Evolutionary conservation across 2,888 invertebrate genomes (phyloP), one percentile per base, ranked within the genome.

Genomic region (Tromatobia lineatoria): DNA sequence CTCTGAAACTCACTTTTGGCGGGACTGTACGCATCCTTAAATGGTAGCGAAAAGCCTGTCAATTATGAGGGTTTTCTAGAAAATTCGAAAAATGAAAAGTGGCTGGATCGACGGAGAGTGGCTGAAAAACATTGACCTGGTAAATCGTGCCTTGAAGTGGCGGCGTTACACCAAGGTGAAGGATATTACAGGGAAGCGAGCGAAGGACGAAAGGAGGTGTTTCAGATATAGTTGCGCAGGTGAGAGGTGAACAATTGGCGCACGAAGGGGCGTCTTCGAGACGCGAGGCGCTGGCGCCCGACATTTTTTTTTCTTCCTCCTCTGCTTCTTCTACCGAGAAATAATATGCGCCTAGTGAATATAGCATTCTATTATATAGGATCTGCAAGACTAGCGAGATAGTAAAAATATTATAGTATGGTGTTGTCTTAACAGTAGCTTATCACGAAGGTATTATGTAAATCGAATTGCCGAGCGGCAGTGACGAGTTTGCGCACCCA

Each of bases 371-470:
- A 29, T 38, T n/a, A 18, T 20, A 50, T 61, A 74, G 59, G 11
- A 6, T 3, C 13, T 11, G 18, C n/a, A 20, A 50, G 3, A 73
- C 67, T 50, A 74, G 73, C 42, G 50, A 61, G 47, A 57, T 38
- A 10, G 57, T 57, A 54, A 77, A 64, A 64, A 15, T 50, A 74
- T 74, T 74, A 50, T 18, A 47, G 61, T 52, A 15, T 13, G 34
- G 34, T 52, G 61, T 50, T 64, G 42, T 69, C 75, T 82, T 71
- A 83, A 83, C 83, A 85, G 85, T 85, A 87, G 88, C 87, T 83
- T 88, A 76, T 83, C 82, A 83, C 84, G 81, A 78, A 80, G 69
- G 73, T 85, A 90, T 90, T 90, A 90, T 87, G 87, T 80, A 88
- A 89, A 89, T 82, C 73, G 64, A 8, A 67, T 45, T 23, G 38